Evolutionary conservation across 1,140 invertebrate species (phyloP), one percentile per base, ranked within the genome.

Genomic region (Ips nitidus): DNA sequence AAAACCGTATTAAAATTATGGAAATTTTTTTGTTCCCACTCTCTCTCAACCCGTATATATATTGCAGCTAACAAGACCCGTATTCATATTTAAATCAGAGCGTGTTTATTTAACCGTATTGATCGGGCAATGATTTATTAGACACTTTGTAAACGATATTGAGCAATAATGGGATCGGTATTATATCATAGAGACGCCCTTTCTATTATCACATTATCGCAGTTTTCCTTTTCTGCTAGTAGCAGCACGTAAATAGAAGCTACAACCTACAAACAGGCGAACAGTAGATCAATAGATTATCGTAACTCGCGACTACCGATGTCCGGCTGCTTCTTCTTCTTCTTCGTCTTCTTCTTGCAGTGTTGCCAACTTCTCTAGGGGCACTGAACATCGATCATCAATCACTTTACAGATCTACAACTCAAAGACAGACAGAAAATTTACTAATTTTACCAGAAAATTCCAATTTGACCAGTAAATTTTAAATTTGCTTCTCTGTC

Each of bases 1-100:
- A 55, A 55, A 55, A 55, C 52, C 52, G 52, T 55, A 55, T 55
- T 55, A 55, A 55, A 55, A 55, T 55, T 55, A 55, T 55, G 52
- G 8, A 55, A 55, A 55, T 55, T 55, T 55, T 55, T 55, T 55
- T 55, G 6, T 47, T 47, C 4, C 4, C 4, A 22, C 22, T 22
- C 22, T 22, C 22, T 22, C 8, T 5, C 37, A 55, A 38, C 52
- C 52, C 45, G 3, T 50, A 22, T 50, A 6, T 50, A 2, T 50
- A 6, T 22, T 50, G 22, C 22, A 50, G 52, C 52, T 55, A 55
- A 55, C 52, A 55, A 55, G 52, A 37, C 52, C 52, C 52, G 37
- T 55, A 55, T 55, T 55, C 52, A 55, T 55, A 55, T 55, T 55
- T 55, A 55, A 55, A 55, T 55, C 52, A 36, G 36, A 36, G 37